phyloP scores from a whole-genome alignment of 2,888 invertebrate genomes.

The Dasypolia templi region DNA sequence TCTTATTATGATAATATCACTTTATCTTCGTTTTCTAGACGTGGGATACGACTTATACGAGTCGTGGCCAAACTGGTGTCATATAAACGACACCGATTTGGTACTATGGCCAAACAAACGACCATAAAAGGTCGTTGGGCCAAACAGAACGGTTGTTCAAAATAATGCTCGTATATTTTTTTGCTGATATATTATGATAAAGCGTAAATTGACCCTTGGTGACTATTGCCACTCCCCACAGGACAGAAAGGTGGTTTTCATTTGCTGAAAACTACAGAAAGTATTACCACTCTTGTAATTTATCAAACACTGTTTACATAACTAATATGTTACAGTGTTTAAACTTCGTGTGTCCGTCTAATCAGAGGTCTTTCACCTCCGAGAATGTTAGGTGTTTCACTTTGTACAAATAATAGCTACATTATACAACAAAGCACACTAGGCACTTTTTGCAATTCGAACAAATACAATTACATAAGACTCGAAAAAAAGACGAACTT shows the following conservation, averaged over 20 bases:
- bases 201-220: not conserved
- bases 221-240: not conserved
- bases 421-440: slow-evolving; percentile 52
- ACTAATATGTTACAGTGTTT: not conserved
- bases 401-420: slow-evolving; percentile 49
- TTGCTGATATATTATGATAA: not conserved
- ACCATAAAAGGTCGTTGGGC: too few relatives aligned
- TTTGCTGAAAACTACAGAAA: not conserved
- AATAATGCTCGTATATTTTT: not conserved
- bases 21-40: not conserved
- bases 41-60: too few relatives aligned
- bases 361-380: slow-evolving; percentile 61
- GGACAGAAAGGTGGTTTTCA: not conserved
- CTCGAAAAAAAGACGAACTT: slow-evolving; percentile 16
- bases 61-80: too few relatives aligned
- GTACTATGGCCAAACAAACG: too few relatives aligned
- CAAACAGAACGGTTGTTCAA: not conserved
- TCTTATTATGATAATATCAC: not conserved
- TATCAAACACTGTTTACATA: not conserved
- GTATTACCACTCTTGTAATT: not conserved
- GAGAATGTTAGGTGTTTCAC: slow-evolving; percentile 63
- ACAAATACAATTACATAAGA: slow-evolving; percentile 56
- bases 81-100: not conserved
- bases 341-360: slow-evolving; percentile 10
- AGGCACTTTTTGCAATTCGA: slow-evolving; percentile 33